Evolutionary conservation across 1,140 invertebrate species (phyloP).

Genomic region (Ips typographus): DNA sequence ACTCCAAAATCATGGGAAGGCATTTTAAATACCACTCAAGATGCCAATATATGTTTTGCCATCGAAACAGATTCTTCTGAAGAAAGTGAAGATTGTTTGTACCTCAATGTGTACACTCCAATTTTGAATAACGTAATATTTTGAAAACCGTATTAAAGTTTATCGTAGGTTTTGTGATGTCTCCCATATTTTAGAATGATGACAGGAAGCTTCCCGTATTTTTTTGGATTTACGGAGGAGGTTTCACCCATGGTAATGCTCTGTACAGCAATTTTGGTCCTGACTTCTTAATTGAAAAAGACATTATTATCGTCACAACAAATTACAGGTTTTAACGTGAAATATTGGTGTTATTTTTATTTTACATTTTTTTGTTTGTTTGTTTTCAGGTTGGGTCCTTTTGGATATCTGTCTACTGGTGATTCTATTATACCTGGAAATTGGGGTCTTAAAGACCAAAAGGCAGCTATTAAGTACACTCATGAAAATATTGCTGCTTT

Average conservation of each 20-base stretch:
- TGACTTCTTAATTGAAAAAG: conserved; percentile 57
- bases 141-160: no score
- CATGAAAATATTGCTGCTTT: conserved; percentile 60
- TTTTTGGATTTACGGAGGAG: conserved; percentile 62
- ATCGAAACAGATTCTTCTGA: conserved; percentile 24
- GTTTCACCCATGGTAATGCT: conserved; percentile 54
- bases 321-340: conserved; percentile 58
- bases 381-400: conserved; percentile 14
- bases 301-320: conserved; percentile 62
- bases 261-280: conserved; percentile 52
- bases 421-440: conserved; percentile 52
- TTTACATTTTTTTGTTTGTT: no score
- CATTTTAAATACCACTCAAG: conserved; percentile 21
- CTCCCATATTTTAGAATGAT: neutral
- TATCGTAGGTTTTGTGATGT: no score
- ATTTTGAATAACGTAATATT: conserved; percentile 15
- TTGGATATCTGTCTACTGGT: conserved; percentile 38
- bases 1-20: conserved; percentile 20
- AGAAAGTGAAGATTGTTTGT: conserved; percentile 37
- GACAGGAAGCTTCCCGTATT: conserved; percentile 50
- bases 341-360: no score
- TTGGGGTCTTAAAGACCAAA: conserved; percentile 62
- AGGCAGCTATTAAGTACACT: conserved; percentile 58
- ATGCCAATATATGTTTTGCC: conserved; percentile 26
- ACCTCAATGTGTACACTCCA: conserved; percentile 32